A percentile compares a stretch with the other conserved stretches of the same genome.
Evolutionary conservation across 2,113 vertebrate genomes (phyloP).

Genomic region (Brachypodius melanocephalos): DNA sequence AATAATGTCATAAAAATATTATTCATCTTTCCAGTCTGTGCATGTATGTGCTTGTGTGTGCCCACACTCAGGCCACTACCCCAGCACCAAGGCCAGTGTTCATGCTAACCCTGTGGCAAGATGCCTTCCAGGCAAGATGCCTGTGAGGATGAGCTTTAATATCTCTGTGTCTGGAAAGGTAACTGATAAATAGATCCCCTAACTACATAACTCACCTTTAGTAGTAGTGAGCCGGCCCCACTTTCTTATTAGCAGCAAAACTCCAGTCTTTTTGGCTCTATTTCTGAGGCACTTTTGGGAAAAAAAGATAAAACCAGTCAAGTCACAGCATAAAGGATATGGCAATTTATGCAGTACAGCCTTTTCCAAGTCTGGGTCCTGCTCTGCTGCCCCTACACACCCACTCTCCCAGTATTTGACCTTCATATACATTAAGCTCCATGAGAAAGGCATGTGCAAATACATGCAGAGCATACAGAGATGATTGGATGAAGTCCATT

Average conservation of each 20-base stretch:
- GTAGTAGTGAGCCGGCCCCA: background rate
- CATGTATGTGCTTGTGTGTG: background rate
- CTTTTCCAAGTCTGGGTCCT: background rate
- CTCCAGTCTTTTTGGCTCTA: background rate
- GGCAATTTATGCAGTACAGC: background rate
- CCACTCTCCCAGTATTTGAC: background rate
- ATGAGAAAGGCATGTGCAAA: background rate
- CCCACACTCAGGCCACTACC: accelerated
- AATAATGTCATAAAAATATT: conserved; percentile 77
- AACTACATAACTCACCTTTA: conserved; percentile 42
- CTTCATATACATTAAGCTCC: background rate
- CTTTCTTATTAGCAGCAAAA: conserved; percentile 16
- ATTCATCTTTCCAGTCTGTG: conserved; percentile 62
- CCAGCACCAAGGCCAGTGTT: background rate
- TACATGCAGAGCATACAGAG: background rate
- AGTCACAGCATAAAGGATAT: background rate
- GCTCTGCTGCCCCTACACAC: background rate
- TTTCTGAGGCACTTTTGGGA: background rate
- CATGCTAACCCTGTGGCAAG: background rate
- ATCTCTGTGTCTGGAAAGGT: conserved; percentile 26
- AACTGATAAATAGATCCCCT: conserved; percentile 59
- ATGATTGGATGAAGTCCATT: background rate
- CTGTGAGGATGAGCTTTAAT: background rate
- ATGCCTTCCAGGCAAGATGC: background rate
- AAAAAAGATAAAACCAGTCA: background rate